These are phyloP conservation scores for Cyaniris semiargus DNA, from an alignment of 2,888 invertebrate species.

Conservation along the genomic window DNA sequence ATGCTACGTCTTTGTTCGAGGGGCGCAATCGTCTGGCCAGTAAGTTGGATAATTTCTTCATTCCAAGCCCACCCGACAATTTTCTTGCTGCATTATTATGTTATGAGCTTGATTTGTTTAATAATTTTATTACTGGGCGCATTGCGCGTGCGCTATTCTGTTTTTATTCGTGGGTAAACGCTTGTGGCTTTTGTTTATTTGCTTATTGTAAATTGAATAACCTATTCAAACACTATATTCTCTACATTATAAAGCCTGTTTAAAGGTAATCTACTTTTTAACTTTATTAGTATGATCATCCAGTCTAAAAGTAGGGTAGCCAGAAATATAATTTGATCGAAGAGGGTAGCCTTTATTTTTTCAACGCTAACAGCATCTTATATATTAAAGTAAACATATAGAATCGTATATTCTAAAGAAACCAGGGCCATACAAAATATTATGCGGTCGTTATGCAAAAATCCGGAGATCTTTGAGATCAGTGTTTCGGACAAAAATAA, in stretches of 20 bases:
- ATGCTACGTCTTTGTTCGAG: constrained; percentile 77
- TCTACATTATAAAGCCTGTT: neutral
- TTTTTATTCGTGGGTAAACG: constrained; percentile 44
- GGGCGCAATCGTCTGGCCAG: constrained; percentile 66
- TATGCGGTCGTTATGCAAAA: constrained; percentile 30
- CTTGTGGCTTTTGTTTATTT: constrained; percentile 39
- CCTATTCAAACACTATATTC: constrained; percentile 4
- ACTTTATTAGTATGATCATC: neutral
- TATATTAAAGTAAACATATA: neutral
- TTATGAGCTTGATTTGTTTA: constrained; percentile 80
- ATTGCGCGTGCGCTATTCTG: constrained; percentile 57
- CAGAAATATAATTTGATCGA: no score
- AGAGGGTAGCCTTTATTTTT: neutral
- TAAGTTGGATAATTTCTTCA: constrained; percentile 80
- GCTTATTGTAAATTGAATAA: constrained; percentile 36
- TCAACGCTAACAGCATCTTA: neutral
- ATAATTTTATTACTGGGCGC: constrained; percentile 77
- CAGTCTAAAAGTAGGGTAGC: neutral
- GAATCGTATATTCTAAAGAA: neutral
- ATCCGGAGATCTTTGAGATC: constrained; percentile 22
- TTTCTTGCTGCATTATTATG: constrained; percentile 77
- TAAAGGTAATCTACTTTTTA: neutral
- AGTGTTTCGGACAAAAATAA: constrained; percentile 29
- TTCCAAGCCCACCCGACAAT: constrained; percentile 76
- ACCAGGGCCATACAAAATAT: neutral